Conservation (phyloP, 1,140 invertebrate species). For the Micrasema longulum region DNA sequence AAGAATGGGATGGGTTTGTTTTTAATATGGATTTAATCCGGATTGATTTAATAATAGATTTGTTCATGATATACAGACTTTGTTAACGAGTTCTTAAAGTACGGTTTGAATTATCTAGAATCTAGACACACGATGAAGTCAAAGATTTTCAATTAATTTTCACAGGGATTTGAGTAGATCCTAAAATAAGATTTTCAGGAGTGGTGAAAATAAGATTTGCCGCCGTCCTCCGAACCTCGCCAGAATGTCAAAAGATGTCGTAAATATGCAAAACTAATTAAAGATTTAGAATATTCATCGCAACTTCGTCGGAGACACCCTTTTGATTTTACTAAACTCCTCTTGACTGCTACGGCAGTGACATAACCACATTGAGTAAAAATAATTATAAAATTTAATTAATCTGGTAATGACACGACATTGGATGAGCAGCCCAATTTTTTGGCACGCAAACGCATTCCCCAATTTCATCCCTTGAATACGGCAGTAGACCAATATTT, state of each 20-base stretch:
- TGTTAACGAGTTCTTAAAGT: not conserved
- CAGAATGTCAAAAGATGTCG: not conserved
- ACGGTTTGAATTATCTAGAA: not conserved
- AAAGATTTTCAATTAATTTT: too few relatives aligned
- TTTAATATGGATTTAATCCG: constrained; percentile 3
- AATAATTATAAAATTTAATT: too few relatives aligned
- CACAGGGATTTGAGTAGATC: not conserved
- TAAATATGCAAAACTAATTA: constrained; percentile 31
- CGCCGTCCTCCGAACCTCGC: not conserved
- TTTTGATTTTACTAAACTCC: not conserved
- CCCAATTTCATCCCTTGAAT: too few relatives aligned
- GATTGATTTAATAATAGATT: not conserved
- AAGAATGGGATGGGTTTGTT: not conserved
- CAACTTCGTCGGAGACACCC: constrained; percentile 1
- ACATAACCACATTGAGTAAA: too few relatives aligned
- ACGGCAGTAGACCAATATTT: too few relatives aligned
- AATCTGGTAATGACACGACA: too few relatives aligned
- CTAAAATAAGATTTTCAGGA: not conserved
- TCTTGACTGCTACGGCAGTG: too few relatives aligned
- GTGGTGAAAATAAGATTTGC: not conserved
- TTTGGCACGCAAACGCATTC: too few relatives aligned
- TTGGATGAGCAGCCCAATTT: too few relatives aligned
- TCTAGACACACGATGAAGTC: not conserved
- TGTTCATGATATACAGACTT: not conserved
- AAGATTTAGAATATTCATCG: constrained; percentile 39